These are phyloP conservation scores for Paelopatides confundens DNA, from an alignment of 53 echinoderm and acorn worm genomes.

Conservation along the genomic window DNA sequence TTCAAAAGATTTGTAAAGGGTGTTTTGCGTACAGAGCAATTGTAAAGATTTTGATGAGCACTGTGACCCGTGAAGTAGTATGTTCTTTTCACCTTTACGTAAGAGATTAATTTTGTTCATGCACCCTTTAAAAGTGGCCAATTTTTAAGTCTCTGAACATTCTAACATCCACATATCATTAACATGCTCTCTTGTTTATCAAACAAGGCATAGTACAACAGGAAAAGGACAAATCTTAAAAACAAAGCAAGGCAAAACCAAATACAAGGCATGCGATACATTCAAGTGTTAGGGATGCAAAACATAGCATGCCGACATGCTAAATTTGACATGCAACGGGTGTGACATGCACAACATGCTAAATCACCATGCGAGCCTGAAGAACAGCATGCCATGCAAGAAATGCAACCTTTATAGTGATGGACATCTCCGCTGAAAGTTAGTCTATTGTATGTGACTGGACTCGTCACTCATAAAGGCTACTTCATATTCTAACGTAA, in stretches of 20 bases:
- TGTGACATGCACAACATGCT: not conserved
- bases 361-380: not conserved
- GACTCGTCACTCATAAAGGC: too few relatives aligned
- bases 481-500: too few relatives aligned
- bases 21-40: not conserved
- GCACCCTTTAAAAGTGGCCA: not conserved
- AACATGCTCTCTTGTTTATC: constrained; percentile 40
- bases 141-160: not conserved
- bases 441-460: too few relatives aligned
- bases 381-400: not conserved
- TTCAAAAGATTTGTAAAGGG: not conserved
- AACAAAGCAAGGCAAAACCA: not conserved
- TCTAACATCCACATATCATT: constrained; percentile 22
- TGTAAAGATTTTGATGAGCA: not conserved
- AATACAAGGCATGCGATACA: not conserved
- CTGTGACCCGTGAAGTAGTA: not conserved
- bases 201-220: not conserved
- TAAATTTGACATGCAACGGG: not conserved
- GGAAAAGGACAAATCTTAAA: not conserved
- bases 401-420: not conserved
- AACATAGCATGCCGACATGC: not conserved
- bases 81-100: not conserved
- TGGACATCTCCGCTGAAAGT: not conserved
- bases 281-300: not conserved
- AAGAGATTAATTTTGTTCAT: not conserved